Base-by-base conservation (phyloP, 2,888 invertebrate species). In the Alentia gelatinosa region DNA sequence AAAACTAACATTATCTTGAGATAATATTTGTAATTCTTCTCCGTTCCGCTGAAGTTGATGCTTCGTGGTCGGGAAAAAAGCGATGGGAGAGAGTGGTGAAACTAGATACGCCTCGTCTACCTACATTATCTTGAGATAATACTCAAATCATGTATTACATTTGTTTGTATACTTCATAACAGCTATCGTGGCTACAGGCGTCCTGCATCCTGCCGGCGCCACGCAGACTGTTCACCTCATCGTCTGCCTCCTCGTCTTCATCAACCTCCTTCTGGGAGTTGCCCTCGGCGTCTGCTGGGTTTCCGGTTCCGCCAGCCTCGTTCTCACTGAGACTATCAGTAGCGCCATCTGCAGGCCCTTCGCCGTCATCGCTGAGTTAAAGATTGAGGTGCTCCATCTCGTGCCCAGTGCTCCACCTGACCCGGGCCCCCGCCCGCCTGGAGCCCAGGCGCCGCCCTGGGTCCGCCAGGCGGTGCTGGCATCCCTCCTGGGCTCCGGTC, bases 271-370 rank as follows among this genome's bases (percentile, higher is more conserved):
- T 19, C 79, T 56, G 26, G 50, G 42, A 9, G 56, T 83, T 3
- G 90, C 90, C 26, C 23, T 90, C 47, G n/a, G 37, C 37, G 35
- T 90, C 84, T 90, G 84, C 33, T 84, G 84, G 50, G 40, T 90
- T 12, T 90, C 90, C 35, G 42, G 42, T 23, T 30, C 90, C 33
- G 84, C 90, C 37, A 90, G 90, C 47, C 83, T 83, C 84, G 50
- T 47, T 42, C 84, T 74, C 63, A 83, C 83, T 26, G 90, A 90
- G 56, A 84, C 90, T 7, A 90, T 90, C 50, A 75, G 56, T 23
- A 79, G 79, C 56, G 75, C 84, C 63, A 42, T 90, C 56, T 90
- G 84, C 90, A 83, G 83, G 0, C 90, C 90, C n/a, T 23, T 84
- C 37, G 84, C 83, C 56, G 63, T 47, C 30, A 47, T 90, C 4